Base-by-base conservation (phyloP, 2,888 invertebrate species). In the Drosophila falleni region DNA sequence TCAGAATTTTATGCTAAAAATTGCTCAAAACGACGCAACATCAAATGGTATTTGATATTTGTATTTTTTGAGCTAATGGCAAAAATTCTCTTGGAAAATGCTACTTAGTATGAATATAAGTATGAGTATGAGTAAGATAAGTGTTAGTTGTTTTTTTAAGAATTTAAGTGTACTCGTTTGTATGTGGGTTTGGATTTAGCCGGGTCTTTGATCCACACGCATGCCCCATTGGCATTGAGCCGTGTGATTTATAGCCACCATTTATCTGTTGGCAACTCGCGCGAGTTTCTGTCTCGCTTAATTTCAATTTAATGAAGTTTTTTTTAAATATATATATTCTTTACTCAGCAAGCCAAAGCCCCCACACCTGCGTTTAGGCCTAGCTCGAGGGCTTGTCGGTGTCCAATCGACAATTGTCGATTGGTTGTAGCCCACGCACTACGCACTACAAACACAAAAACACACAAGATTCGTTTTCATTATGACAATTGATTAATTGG, bases 401-500 rank as follows among this genome's bases (percentile, higher is more conserved):
- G 70, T 53, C 66, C 84, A 67, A 70, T 77, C 55, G 49, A 49
- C 65, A 51, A 37, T 23, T 23, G 23, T 2, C 65, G 49, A 37
- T 23, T 23, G 23, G 23, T 4, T 23, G 15, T 46, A 33, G 56
- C 82, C 82, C 81, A 82, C 87, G 79, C 86, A 65, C 49, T 29
- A 50, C 47, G 3, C 1, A 49, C 16, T 1, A 42, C 26, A 41
- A 39, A 8, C 3, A 16, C 29, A 29, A 31, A 31, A 41, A 53
- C 51, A 41, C 19, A 55, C 63, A 87, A 78, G 72, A 70, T 78
- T 72, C 69, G 74, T 66, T 72, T 80, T 69, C 71, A 82, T 82
- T 74, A 60, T 60, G 67, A 53, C 74, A 82, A 88, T 76, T 88
- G 85, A 88, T 85, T 86, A 85, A 85, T 85, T 88, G 76, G 26